Evolutionary conservation across 2,113 vertebrate genomes (phyloP), one percentile per base, ranked within the genome.

Genomic region (Lathamus discolor): DNA sequence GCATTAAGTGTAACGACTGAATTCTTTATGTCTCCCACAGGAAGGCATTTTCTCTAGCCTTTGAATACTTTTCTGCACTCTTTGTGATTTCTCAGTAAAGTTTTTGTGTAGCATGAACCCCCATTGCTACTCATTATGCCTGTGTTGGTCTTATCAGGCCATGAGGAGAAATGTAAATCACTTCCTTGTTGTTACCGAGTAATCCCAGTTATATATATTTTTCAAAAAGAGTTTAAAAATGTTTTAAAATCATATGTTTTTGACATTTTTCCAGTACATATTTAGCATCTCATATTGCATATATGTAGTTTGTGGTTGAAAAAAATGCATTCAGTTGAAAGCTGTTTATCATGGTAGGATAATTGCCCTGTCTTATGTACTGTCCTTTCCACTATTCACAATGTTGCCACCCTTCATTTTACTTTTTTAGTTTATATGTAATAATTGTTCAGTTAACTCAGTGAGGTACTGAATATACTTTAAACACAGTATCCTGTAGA

Each of bases 51-150:
- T 86, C 72, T 94, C 68, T 61, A 86, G 55, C 68, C 41, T 95
- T 93, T 91, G 76, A 88, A 70, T 90, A 83, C 14, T 83, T 86
- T 90, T 88, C n/a, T 94, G 35, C 46, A 83, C 29, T 18, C 48
- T 90, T 86, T 92, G 64, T 96, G 76, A 86, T 92, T 94, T 92
- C 51, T 86, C 27, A 72, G 59, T 80, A 80, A 77, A 54, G 55
- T 83, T 93, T 94, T 77, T 88, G n/a, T 92, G 68, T 37, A 68
- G 33, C 2, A 0, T 33, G 73, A 70, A 25, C 68, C 55, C 88
- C 83, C 51, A 51, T 48, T 84, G 83, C 33, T 84, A 81, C 55
- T 93, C 51, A 91, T 95, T 93, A 91, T 81, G 61, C n/a, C 43
- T 93, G 10, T 84, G 69, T 78, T 93, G 61, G 73, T 86, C 73